phyloP scores from a whole-genome alignment of 2,888 invertebrate genomes.

The Harpalus rufipes region DNA sequence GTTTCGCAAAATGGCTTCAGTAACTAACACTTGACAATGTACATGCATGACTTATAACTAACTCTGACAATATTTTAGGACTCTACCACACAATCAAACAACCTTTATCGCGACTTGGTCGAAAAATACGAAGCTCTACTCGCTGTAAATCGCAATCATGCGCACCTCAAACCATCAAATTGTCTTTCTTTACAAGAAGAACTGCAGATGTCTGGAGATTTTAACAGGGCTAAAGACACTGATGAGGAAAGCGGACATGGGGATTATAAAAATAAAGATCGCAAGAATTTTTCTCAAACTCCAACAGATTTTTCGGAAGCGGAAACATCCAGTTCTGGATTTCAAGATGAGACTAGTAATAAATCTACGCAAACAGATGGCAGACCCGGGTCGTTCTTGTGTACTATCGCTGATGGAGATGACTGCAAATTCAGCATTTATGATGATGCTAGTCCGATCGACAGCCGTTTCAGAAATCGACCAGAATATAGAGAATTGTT shows the following conservation, averaged over 20 bases:
- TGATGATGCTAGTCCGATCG: conserved; percentile 87
- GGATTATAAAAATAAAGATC: conserved; percentile 77
- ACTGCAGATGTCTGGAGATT: conserved; percentile 86
- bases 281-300: conserved; percentile 84
- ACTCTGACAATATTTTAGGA: conserved; percentile 60
- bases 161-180: conserved; percentile 78
- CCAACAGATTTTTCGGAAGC: conserved; percentile 92
- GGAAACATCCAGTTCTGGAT: conserved; percentile 91
- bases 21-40: conserved; percentile 9
- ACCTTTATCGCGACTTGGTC: conserved; percentile 89
- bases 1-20: neutral
- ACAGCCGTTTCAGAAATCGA: conserved; percentile 89
- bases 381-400: conserved; percentile 88
- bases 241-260: conserved; percentile 84
- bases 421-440: conserved; percentile 93
- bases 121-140: conserved; percentile 92
- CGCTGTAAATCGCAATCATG: conserved; percentile 85
- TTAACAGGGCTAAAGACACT: conserved; percentile 82
- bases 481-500: conserved; percentile 90
- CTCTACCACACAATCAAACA: conserved; percentile 76
- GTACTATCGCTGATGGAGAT: conserved; percentile 91
- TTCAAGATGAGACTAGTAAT: conserved; percentile 90
- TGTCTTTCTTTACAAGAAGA: conserved; percentile 85
- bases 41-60: conserved; percentile 42
- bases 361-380: conserved; percentile 91